These are phyloP conservation scores for zebrafish (Danio rerio) DNA, from an alignment of 2,113 vertebrate species.

Conservation along the genomic window DNA sequence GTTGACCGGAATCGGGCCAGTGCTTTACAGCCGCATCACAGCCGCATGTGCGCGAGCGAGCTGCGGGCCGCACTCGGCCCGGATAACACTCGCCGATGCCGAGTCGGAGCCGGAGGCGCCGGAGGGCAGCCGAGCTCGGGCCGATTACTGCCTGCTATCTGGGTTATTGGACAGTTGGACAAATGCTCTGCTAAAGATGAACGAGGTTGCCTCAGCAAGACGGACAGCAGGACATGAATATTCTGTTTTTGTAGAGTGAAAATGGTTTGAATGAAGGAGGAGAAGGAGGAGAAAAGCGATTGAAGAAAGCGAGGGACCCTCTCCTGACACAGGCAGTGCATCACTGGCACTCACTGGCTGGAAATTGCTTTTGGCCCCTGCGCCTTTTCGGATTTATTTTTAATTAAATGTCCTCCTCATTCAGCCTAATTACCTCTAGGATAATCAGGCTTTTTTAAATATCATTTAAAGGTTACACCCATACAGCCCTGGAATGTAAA, in stretches of 20 bases:
- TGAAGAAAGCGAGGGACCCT: constrained; percentile 35
- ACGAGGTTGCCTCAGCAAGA: constrained; percentile 6
- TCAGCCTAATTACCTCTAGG: constrained; percentile 70
- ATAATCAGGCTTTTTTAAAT: constrained; percentile 74
- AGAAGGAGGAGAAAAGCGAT: constrained; percentile 15
- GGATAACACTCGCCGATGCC: too few relatives aligned
- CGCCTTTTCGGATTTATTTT: constrained; percentile 71
- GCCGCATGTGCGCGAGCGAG: too few relatives aligned
- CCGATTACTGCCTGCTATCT: too few relatives aligned
- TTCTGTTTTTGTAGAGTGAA: constrained; percentile 28
- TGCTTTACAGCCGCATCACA: too few relatives aligned
- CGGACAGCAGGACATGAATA: constrained; percentile 31
- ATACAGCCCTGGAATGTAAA: constrained; percentile 65
- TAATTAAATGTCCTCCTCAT: constrained; percentile 74
- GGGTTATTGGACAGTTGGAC: constrained; percentile 37
- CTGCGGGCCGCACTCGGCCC: too few relatives aligned
- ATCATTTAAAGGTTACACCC: constrained; percentile 76
- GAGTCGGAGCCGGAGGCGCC: too few relatives aligned
- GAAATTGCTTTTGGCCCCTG: constrained; percentile 63
- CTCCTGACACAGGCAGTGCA: constrained; percentile 43
- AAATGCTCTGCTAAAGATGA: constrained; percentile 20
- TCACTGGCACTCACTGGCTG: constrained; percentile 51
- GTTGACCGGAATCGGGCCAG: too few relatives aligned
- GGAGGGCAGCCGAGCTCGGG: too few relatives aligned
- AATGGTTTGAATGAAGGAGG: constrained; percentile 25